These are phyloP conservation scores for Ochropleura plecta DNA, from an alignment of 2,888 invertebrate species.

Conservation along the genomic window DNA sequence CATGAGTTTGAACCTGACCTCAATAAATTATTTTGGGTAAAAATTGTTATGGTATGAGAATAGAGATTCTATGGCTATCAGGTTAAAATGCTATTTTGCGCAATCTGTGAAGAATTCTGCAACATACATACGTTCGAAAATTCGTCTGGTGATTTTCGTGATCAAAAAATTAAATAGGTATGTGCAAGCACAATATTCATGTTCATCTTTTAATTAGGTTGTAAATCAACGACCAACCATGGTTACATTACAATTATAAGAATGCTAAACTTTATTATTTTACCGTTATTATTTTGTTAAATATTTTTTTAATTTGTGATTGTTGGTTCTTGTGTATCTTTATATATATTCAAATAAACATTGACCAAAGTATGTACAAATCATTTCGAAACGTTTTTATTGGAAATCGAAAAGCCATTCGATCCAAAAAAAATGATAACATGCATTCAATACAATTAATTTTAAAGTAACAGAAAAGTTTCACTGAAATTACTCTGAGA, in stretches of 20 bases:
- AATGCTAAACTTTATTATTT: too few relatives aligned
- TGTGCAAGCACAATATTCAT: background rate
- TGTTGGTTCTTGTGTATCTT: background rate
- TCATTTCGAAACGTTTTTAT: background rate
- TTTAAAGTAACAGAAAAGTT: slow-evolving; percentile 6
- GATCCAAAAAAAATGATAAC: background rate
- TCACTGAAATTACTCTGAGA: slow-evolving; percentile 11
- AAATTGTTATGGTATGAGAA: background rate
- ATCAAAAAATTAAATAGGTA: background rate
- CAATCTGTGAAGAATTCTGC: background rate
- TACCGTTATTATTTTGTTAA: background rate
- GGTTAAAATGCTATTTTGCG: background rate
- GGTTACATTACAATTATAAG: background rate
- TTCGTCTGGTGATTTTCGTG: background rate
- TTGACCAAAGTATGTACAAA: background rate
- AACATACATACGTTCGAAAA: background rate
- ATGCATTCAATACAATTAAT: background rate
- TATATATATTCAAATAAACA: background rate
- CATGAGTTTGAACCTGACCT: slow-evolving; percentile 25
- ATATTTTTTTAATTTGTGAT: background rate
- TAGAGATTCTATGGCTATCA: background rate
- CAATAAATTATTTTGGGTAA: slow-evolving; percentile 15
- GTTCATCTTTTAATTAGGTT: background rate
- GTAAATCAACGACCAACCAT: background rate
- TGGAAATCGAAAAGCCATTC: background rate